phyloP scores from a whole-genome alignment of 2,113 vertebrate genomes.

The Trachemys scripta region DNA sequence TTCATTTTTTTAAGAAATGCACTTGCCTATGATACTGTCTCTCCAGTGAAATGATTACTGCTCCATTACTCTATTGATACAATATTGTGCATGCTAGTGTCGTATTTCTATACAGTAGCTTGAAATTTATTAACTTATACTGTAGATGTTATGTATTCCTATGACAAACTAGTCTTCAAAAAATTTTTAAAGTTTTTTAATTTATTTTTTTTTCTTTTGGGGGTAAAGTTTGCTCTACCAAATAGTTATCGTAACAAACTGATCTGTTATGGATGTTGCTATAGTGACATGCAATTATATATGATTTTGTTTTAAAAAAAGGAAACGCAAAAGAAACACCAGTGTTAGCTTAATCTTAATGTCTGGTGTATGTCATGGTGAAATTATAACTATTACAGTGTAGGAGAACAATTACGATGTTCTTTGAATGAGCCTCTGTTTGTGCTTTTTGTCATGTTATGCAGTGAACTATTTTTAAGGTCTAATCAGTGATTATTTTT shows the following conservation, averaged over 20 bases:
- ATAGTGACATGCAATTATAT: slow-evolving; percentile 96
- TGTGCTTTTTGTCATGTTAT: slow-evolving; percentile 95
- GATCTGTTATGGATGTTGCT: slow-evolving; percentile 95
- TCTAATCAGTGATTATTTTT: slow-evolving; percentile 92
- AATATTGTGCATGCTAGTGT: slow-evolving; percentile 99
- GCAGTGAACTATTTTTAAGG: slow-evolving; percentile 91
- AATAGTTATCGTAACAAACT: slow-evolving; percentile 96
- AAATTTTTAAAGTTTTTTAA: slow-evolving; percentile 91
- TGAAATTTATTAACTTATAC: slow-evolving; percentile 98
- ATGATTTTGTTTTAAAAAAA: slow-evolving; percentile 86
- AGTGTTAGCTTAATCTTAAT: slow-evolving; percentile 95
- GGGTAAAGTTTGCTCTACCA: slow-evolving; percentile 94
- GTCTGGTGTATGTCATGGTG: slow-evolving; percentile 95
- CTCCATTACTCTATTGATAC: slow-evolving; percentile 96
- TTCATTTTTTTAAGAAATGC: slow-evolving; percentile 90
- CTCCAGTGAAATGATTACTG: slow-evolving; percentile 95
- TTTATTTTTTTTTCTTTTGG: slow-evolving; percentile 88
- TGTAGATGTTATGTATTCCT: slow-evolving; percentile 99
- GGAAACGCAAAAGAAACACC: slow-evolving; percentile 82
- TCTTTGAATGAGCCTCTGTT: slow-evolving; percentile 91
- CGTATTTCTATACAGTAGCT: slow-evolving; percentile 99
- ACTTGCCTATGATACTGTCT: slow-evolving; percentile 96
- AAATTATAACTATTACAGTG: slow-evolving; percentile 91
- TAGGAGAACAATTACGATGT: slow-evolving; percentile 85
- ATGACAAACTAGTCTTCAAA: slow-evolving; percentile 94